Evolutionary conservation across 2,888 invertebrate species (phyloP), one percentile per base, ranked within the genome.

Genomic region (Nomada lathburiana): DNA sequence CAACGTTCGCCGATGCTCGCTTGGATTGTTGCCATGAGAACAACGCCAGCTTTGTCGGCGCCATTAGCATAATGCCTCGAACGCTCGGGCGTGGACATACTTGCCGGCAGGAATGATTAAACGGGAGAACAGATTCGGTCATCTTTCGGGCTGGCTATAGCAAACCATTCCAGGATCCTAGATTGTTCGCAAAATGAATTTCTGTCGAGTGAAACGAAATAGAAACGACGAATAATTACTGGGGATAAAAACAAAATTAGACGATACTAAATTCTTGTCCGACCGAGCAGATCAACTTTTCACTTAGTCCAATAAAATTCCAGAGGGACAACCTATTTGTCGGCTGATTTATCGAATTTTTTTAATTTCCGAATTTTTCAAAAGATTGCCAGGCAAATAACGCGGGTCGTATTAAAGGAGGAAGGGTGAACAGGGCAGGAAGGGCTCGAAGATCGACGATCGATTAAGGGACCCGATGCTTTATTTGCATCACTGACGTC

Each of bases 401-500:
- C 13, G 36, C 3, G 1, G n/a, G 0, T 13, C 42, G 16, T 26
- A 23, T 36, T n/a, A 10, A 9, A 50, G n/a, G 1, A 47, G 50
- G 26, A 36, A 55, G 18, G 2, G 16, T 2, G 52, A 20, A 0
- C 18, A 7, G 29, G 11, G 11, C 10, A 4, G 26, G 44, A 57
- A 57, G 47, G 64, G 36, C 69, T 71, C 3, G 20, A 42, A 68
- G 68, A 79, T 72, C 83, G 76, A 64, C 72, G 81, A 85, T 74
- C 87, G 87, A 88, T 87, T 76, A 80, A 82, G 52, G 69, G 62
- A 13, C 76, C 53, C 71, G 72, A 65, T 89, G 85, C 53, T 88
- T 89, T 89, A 78, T 88, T 87, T 87, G 87, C 89, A 87, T 88
- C 87, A 89, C 87, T 84, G 88, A 89, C 90, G 89, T 90, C 88